Percentiles rank a stretch among this genome's conserved stretches.
Evolutionary conservation across 2,888 invertebrate species (phyloP).

Genomic region (Chrysolina americana): DNA sequence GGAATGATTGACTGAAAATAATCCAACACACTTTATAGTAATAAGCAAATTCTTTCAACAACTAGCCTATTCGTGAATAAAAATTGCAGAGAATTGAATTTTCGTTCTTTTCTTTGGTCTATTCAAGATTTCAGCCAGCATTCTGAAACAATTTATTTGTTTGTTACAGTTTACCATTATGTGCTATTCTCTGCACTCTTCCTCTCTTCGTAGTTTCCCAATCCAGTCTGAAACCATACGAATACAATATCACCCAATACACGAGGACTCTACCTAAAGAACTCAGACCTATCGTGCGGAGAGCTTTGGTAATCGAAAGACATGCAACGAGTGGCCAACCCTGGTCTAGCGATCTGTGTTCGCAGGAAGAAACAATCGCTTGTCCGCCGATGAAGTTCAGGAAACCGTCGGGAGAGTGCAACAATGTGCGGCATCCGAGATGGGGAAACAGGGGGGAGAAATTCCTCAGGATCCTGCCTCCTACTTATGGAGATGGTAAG

Average conservation of each 20-base stretch:
- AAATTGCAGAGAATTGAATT: no score
- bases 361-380: conserved; percentile 71
- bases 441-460: conserved; percentile 88
- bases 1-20: no score
- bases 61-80: no score
- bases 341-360: conserved; percentile 58
- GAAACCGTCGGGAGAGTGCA: conserved; percentile 87
- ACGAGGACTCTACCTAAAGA: conserved; percentile 64
- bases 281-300: conserved; percentile 60
- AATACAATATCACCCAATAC: conserved; percentile 64
- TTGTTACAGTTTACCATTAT: conserved; percentile 39
- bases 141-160: not conserved
- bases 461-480: conserved; percentile 80
- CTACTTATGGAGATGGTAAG: conserved; percentile 84
- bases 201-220: conserved; percentile 34
- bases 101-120: no score
- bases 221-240: conserved; percentile 33
- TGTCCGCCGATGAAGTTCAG: conserved; percentile 90
- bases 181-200: conserved; percentile 38
- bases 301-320: conserved; percentile 63
- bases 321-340: conserved; percentile 41
- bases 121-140: not conserved
- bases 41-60: no score
- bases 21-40: no score
- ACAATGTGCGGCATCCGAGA: conserved; percentile 87